A percentile compares a stretch with the other conserved stretches of the same genome.
These are phyloP conservation scores for Dendrolimus pini DNA, from an alignment of 2,888 invertebrate genomes.

Conservation along the genomic window DNA sequence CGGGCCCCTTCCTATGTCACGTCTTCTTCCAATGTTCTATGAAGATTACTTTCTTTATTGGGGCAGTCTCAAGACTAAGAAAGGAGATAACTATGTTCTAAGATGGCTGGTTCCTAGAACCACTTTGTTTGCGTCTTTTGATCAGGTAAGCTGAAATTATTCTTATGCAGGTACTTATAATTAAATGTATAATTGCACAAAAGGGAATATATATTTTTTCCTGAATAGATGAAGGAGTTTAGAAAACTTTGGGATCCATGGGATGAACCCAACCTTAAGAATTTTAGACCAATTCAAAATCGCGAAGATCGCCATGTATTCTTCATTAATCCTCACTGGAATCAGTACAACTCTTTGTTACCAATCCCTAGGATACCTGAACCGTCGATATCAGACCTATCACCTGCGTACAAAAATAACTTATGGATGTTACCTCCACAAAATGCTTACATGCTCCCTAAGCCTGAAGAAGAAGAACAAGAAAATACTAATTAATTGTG, in stretches of 20 bases:
- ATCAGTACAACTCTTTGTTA: slow-evolving; percentile 64
- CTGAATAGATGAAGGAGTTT: slow-evolving; percentile 70
- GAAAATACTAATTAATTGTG: not conserved
- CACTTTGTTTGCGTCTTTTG: slow-evolving; percentile 72
- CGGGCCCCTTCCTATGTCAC: slow-evolving; percentile 64
- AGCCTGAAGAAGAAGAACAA: slow-evolving; percentile 18
- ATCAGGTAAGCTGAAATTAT: slow-evolving; percentile 63
- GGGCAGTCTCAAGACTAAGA: slow-evolving; percentile 69
- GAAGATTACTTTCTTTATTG: slow-evolving; percentile 81
- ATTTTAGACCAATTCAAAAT: slow-evolving; percentile 70
- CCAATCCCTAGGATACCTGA: slow-evolving; percentile 55
- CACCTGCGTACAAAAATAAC: slow-evolving; percentile 42
- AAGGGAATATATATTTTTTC: not conserved
- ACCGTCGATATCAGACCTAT: slow-evolving; percentile 46
- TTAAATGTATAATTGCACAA: too few relatives aligned
- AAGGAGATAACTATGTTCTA: slow-evolving; percentile 55
- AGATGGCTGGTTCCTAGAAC: slow-evolving; percentile 79
- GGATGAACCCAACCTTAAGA: slow-evolving; percentile 68
- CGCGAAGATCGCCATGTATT: slow-evolving; percentile 57
- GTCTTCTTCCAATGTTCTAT: slow-evolving; percentile 71
- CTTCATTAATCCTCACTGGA: slow-evolving; percentile 72
- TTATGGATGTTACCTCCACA: slow-evolving; percentile 50
- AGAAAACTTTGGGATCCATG: slow-evolving; percentile 69
- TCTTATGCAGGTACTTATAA: too few relatives aligned
- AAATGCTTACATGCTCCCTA: slow-evolving; percentile 43